Base-by-base conservation (phyloP, 2,888 invertebrate species). In the Blastobasis lacticolella region DNA sequence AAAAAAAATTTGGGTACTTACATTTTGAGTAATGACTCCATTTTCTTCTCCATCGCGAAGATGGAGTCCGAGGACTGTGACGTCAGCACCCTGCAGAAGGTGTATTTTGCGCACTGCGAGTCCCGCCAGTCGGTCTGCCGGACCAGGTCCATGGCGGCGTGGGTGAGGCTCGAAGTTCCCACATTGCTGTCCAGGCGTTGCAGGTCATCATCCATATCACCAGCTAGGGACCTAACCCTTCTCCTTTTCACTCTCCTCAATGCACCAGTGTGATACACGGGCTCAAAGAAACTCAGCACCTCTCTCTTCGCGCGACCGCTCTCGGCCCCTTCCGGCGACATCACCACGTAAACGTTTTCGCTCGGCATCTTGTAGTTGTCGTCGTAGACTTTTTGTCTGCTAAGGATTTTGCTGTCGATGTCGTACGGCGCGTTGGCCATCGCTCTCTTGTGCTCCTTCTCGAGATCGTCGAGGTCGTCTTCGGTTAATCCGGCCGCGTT, bases 21-120 rank as follows among this genome's bases (percentile, higher is more conserved):
- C 94, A 92, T 89, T 73, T 90, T 89, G 51, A 94, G 79, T 66
- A 94, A 87, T 48, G 91, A 90, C 66, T 92, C 91, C 92, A 94
- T 94, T 74, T 93, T 93, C 83, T 94, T 94, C 81, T 94, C 94
- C 94, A 94, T 94, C 45, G 92, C 85, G 59, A 92, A 90, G 55
- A 92, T 81, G 38, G 93, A 92, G 69, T 94, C 94, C 1, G 91
- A 89, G 49, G 91, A 85, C 63, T 94, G 93, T 53, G 90, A 88
- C 44, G 92, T 82, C 89, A 95, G 92, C 45, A 93, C 92, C 66
- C 93, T 92, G 75, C 95, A 95, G 79, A 94, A 94, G 58, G 94
- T 90, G 64, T 89, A 90, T 71, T 94, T 94, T 4, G 94, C 93
- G 70, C 95, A 95, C 50, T 93, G 92, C 3, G 94, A 93, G 74